Conservation (phyloP, 2,797 vertebrate genomes). For the Bufotes viridis region DNA sequence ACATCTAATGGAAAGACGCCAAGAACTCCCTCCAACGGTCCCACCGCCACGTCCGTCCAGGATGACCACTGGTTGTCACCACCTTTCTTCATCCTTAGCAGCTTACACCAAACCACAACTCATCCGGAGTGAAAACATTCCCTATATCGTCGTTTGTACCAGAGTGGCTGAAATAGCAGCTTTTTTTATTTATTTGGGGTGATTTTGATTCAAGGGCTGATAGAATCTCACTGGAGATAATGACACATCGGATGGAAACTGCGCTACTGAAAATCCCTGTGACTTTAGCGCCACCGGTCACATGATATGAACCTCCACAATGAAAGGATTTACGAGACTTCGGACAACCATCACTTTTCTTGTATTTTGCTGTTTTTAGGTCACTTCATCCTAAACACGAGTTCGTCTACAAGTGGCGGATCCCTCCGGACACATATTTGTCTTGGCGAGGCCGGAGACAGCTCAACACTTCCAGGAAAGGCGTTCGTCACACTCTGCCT, state of each 20-base stretch:
- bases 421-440: not conserved
- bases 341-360: not conserved
- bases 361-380: not conserved
- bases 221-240: no score
- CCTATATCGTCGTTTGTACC: no score
- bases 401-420: not conserved
- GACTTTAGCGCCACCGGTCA: no score
- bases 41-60: not conserved
- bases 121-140: not conserved
- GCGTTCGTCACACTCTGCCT: not conserved
- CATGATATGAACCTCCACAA: not conserved
- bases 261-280: no score
- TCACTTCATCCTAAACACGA: not conserved
- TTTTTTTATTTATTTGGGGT: no score
- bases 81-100: not conserved
- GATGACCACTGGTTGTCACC: not conserved
- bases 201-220: no score
- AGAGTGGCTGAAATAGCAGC: no score
- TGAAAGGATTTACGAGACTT: not conserved
- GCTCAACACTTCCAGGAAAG: not conserved
- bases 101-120: not conserved
- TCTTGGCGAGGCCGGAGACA: constrained; percentile 21
- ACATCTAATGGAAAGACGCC: no score
- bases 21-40: no score
- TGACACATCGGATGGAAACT: no score